phyloP scores from a whole-genome alignment of 1,140 invertebrate genomes.

The Meloidogyne hapla region DNA sequence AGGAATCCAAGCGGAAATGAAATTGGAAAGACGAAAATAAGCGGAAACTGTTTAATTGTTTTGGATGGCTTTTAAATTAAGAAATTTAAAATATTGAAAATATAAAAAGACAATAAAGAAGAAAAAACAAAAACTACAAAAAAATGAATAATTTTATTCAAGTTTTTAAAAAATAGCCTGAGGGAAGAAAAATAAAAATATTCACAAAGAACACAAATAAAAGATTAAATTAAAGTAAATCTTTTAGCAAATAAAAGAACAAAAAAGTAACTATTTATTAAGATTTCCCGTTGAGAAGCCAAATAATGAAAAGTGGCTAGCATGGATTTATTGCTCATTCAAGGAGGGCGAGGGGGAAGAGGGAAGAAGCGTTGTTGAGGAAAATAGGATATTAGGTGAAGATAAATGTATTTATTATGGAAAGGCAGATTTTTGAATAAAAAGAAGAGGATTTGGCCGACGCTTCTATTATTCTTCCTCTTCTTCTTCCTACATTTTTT shows the following conservation, averaged over 20 bases:
- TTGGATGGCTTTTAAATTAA: not conserved
- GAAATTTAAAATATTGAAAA: no score
- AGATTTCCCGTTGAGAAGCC: not conserved
- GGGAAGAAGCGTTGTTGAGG: no score
- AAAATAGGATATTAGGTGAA: not conserved
- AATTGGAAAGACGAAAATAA: not conserved
- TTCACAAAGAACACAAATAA: not conserved
- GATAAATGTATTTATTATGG: not conserved
- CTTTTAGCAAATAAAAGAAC: not conserved
- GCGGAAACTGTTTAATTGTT: not conserved
- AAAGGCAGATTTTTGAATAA: not conserved
- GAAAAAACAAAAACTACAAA: no score
- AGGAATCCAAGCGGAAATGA: not conserved
- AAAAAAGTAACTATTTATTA: not conserved
- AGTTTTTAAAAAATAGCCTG: constrained; percentile 5
- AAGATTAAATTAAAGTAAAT: not conserved
- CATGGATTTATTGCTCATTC: not conserved
- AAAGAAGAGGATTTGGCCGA: not conserved
- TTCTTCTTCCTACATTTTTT: not conserved
- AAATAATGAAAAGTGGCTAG: not conserved
- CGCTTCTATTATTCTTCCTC: not conserved
- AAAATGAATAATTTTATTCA: not conserved
- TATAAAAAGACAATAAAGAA: no score
- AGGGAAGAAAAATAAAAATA: not conserved
- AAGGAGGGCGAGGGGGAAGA: not conserved